phyloP scores from a whole-genome alignment of 2,113 vertebrate genomes.

The Vireo altiloquus region DNA sequence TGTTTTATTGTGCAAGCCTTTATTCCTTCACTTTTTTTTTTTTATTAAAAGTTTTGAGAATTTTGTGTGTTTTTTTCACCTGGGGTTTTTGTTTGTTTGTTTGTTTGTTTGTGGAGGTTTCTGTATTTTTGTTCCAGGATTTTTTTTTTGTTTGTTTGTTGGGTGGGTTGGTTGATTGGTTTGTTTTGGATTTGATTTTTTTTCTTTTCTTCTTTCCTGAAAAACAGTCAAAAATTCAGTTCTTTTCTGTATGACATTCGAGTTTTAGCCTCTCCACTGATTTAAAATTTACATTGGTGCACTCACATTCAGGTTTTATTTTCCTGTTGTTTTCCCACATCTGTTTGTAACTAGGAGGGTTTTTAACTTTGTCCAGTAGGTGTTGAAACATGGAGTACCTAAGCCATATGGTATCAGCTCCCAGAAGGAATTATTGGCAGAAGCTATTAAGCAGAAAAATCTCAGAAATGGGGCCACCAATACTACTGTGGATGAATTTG shows the following conservation, averaged over 20 bases:
- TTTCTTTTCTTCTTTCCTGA: background rate
- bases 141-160: background rate
- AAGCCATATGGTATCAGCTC: background rate
- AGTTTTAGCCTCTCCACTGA: background rate
- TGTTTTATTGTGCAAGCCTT: background rate
- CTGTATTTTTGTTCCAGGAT: fast-evolving
- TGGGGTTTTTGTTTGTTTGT: background rate
- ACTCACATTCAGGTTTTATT: background rate
- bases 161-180: background rate
- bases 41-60: background rate
- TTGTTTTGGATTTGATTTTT: background rate
- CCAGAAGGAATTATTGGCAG: background rate
- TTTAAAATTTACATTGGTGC: background rate
- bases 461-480: background rate
- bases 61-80: background rate
- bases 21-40: fast-evolving
- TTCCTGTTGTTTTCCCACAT: background rate
- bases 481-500: background rate
- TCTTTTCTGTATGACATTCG: background rate
- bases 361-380: background rate
- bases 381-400: background rate
- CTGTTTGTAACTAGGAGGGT: background rate
- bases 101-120: background rate
- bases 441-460: background rate
- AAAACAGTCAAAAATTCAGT: background rate